These are phyloP conservation scores for Epsilonema sp. DNA, from an alignment of 2,888 invertebrate species.

Conservation along the genomic window DNA sequence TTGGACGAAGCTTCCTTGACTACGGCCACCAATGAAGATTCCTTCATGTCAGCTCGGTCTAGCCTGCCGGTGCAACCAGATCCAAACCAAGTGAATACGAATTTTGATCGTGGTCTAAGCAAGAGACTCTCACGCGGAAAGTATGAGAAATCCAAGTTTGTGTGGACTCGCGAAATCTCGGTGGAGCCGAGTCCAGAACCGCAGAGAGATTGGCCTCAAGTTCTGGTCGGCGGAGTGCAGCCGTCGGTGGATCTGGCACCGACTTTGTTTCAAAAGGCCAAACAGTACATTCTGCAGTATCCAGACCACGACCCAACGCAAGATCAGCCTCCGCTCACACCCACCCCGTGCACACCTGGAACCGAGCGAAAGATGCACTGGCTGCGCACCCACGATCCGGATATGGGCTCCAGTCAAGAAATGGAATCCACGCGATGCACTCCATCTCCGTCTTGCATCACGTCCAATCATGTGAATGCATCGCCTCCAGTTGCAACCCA, in stretches of 20 bases:
- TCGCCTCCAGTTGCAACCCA: too few species aligned
- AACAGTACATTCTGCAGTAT: constrained; percentile 7
- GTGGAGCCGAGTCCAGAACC: background rate
- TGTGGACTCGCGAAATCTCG: constrained; percentile 3
- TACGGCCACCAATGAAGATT: background rate
- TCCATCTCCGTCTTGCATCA: too few species aligned
- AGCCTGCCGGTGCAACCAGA: background rate
- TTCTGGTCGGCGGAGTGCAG: constrained; percentile 7
- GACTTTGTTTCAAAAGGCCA: constrained; percentile 8
- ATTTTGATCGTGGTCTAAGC: constrained; percentile 1
- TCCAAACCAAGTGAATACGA: background rate
- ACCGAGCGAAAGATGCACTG: constrained; percentile 7
- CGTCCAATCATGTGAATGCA: too few species aligned
- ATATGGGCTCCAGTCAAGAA: constrained; percentile 9
- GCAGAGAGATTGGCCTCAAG: too few species aligned
- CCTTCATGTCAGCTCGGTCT: constrained; percentile 2
- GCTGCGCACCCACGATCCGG: constrained; percentile 14
- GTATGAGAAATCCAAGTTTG: constrained; percentile 4
- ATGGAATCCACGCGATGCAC: too few species aligned
- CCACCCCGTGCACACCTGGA: too few species aligned
- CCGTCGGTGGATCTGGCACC: constrained; percentile 6
- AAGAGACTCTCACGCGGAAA: constrained; percentile 7
- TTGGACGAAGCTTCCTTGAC: background rate
- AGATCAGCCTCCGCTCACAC: background rate
- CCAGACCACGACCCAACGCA: background rate